A percentile compares a stretch with the other conserved stretches of the same genome.
These are phyloP conservation scores for Caenorhabditis drosophilae DNA, from an alignment of 2,888 invertebrate species.

Conservation along the genomic window DNA sequence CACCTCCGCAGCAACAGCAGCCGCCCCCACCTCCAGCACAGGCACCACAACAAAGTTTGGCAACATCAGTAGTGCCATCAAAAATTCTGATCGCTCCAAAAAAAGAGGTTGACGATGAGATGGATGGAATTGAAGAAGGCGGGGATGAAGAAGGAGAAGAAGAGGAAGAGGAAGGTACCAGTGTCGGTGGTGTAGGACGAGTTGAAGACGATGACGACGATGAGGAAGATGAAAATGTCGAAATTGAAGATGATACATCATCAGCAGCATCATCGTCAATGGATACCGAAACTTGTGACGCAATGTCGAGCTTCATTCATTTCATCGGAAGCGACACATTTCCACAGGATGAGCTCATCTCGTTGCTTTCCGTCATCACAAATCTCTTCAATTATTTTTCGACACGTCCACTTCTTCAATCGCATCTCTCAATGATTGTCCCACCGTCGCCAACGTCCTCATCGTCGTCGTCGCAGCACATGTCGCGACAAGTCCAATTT, in stretches of 20 bases:
- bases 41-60: too few relatives aligned
- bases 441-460: constrained; percentile 10
- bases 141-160: neutral
- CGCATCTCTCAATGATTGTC: constrained; percentile 31
- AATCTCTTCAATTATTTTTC: constrained; percentile 41
- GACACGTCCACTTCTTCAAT: constrained; percentile 32
- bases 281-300: constrained; percentile 18
- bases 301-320: constrained; percentile 33
- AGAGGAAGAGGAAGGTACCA: constrained; percentile 5
- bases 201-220: constrained; percentile 4
- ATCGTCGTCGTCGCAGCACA: constrained; percentile 7
- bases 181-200: too few relatives aligned
- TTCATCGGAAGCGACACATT: constrained; percentile 39
- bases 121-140: neutral
- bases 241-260: constrained; percentile 33
- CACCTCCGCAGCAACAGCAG: neutral
- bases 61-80: too few relatives aligned
- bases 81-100: neutral
- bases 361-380: constrained; percentile 42
- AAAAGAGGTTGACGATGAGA: neutral
- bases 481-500: constrained; percentile 35
- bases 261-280: constrained; percentile 30
- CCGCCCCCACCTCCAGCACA: too few relatives aligned
- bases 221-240: constrained; percentile 9
- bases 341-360: constrained; percentile 48